Conservation (phyloP, 2,113 vertebrate species). For the Tor tambroides region DNA sequence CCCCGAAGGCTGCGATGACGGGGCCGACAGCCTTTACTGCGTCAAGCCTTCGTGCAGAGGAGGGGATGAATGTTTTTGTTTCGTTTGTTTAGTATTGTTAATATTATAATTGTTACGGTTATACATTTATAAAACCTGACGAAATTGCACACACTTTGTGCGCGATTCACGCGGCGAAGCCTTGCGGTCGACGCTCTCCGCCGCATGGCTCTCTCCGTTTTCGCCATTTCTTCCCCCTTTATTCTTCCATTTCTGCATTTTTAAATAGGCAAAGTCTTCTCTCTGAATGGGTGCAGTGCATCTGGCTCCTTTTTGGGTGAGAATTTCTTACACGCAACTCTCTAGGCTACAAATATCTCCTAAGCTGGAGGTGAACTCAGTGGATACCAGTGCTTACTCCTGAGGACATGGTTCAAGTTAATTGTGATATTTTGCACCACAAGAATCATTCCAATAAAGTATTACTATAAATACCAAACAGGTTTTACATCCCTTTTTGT, state of each 20-base stretch:
- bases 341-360: constrained; percentile 42
- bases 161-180: neutral
- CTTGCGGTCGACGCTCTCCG: neutral
- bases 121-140: neutral
- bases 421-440: constrained; percentile 78
- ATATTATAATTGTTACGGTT: constrained; percentile 17
- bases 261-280: constrained; percentile 39
- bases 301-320: constrained; percentile 43
- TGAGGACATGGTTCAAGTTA: constrained; percentile 64
- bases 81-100: constrained; percentile 23
- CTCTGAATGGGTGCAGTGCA: constrained; percentile 46
- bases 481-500: neutral
- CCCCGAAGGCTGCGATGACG: neutral
- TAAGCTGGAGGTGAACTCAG: constrained; percentile 37
- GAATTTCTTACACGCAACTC: constrained; percentile 47
- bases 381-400: constrained; percentile 54
- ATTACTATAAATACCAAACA: constrained; percentile 71
- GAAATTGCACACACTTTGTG: neutral
- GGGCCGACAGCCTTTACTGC: neutral
- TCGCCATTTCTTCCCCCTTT: constrained; percentile 27
- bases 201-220: neutral
- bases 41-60: neutral
- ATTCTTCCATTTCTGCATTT: constrained; percentile 35
- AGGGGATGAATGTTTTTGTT: constrained; percentile 31
- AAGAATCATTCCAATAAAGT: constrained; percentile 81